Base-by-base conservation (phyloP, 2,113 vertebrate species). In the Lepus europaeus region DNA sequence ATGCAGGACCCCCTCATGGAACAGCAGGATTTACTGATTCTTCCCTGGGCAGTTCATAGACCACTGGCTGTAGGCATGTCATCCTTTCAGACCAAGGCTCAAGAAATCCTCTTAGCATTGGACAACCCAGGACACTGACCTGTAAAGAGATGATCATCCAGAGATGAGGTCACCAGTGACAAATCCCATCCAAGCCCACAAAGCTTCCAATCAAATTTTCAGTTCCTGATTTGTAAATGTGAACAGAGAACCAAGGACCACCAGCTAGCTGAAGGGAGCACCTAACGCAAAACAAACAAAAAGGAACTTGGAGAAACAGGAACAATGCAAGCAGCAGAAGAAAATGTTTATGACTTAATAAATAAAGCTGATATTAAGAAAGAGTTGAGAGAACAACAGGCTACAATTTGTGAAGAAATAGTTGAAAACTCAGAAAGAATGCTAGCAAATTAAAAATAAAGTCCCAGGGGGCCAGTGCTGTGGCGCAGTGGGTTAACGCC, bases 211-310 rank as follows among this genome's bases (percentile, higher is more conserved):
- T 69, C 76, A 90, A 70, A 59, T 69, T 80, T 17, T 70, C 51
- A 45, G 66, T 70, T 10, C 17, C 25, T 59, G n/a, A 80, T 16
- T 70, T 11, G 29, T 56, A 70, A 80, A 69, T 29, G 36, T 29
- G 17, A 14, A 45, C 20, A 53, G n/a, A 68, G 45, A 68, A 27
- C 6, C 6, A 39, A 53, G 59, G 59, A 25, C 39, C 39, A 66
- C 13, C 19, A 78, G 9, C 33, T 49, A 64, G n/a, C 9, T 66
- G 53, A 89, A 79, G 14, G 56, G 86, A 20, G 14, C 23, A 95
- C 33, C 64, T 83, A 78, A 87, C n/a, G 9, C 3, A 53, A 91
- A 93, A 78, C 31, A 84, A 23, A 89, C 92, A 23, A 33, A 53
- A 87, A 87, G n/a, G 22, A 31, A 91, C 1, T 2, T 36, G 49